Base-by-base conservation (phyloP, 37 sponge, comb jelly and placozoan species). In the Crambe crambe region DNA sequence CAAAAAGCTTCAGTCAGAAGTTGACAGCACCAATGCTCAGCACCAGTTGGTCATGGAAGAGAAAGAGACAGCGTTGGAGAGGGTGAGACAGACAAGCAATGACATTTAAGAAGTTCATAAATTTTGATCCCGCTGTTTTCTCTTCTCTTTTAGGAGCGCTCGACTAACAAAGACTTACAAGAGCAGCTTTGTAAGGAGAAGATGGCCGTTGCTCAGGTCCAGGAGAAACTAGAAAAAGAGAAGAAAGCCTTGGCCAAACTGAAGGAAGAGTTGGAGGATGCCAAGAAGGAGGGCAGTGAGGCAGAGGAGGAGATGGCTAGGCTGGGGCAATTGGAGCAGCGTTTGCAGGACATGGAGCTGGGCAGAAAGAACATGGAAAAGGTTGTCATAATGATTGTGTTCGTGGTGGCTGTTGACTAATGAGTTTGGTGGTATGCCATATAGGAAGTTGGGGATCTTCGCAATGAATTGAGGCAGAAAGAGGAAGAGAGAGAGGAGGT, bases 141-240 rank as follows among this genome's bases (percentile, higher is more conserved):
- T 42, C 42, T 5, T 56, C 3, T 54, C 22, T 29, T 39, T 1
- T 58, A 85, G 85, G 85, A 85, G 63, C 26, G 63, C 3, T 15
- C 15, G 17, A 43, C 70, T 30, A 85, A 85, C 54, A 70, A 43
- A 41, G 43, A 40, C 21, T 68, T 84, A 21, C 70, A 76, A 68
- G 68, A 84, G 43, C 56, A 74, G 68, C 58, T 82, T 17, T 0
- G 43, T 5, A 72, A 41, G 29, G 73, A 72, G 30, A 23, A 43
- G 62, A 54, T 31, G 2, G 42, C 35, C 4, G 27, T 26, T 25
- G 38, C 47, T 15, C 23, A 42, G 26, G 60, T 82, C 27, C 9
- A 72, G 73, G 56, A 51, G 21, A 18, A 72, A 40, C 61, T 74
- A 43, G 43, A 39, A 39, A 34, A 56, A 22, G 36, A 56, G 10